A percentile compares a stretch with the other conserved stretches of the same genome.
These are phyloP conservation scores for Laticauda colubrina DNA, from an alignment of 2,113 vertebrate species.

Conservation along the genomic window DNA sequence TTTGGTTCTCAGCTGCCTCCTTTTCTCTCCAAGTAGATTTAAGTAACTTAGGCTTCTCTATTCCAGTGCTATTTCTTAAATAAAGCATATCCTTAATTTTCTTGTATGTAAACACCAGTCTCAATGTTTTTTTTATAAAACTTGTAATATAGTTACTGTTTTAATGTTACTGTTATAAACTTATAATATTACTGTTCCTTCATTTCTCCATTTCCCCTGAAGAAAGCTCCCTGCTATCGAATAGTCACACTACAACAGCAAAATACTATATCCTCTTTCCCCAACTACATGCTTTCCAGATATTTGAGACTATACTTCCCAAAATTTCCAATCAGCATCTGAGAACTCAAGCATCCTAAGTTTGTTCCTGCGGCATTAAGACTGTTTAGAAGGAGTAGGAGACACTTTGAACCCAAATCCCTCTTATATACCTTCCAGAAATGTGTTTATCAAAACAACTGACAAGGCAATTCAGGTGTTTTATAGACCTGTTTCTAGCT, in stretches of 20 bases:
- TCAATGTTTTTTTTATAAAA: not conserved
- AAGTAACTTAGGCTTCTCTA: not conserved
- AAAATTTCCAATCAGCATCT: not conserved
- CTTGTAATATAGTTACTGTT: no score
- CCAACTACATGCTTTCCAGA: not conserved
- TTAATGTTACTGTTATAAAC: not conserved
- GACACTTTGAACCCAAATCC: not conserved
- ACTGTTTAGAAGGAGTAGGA: not conserved
- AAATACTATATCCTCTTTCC: constrained; percentile 25
- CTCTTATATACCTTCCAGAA: constrained; percentile 27
- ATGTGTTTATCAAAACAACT: constrained; percentile 50
- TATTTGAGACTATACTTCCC: not conserved
- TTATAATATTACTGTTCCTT: not conserved
- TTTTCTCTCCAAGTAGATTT: not conserved
- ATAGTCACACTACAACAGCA: constrained; percentile 18
- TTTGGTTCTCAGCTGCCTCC: not conserved
- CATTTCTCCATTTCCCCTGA: not conserved
- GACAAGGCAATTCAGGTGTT: constrained; percentile 44
- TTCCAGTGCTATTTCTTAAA: not conserved
- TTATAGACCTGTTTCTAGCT: constrained; percentile 45
- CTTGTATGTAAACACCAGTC: not conserved
- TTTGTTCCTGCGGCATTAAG: constrained; percentile 20
- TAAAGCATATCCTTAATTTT: not conserved
- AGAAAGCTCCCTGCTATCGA: not conserved
- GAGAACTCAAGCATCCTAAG: constrained; percentile 28